phyloP scores from a whole-genome alignment of 2,888 invertebrate genomes.

The Tetranychus piercei region DNA sequence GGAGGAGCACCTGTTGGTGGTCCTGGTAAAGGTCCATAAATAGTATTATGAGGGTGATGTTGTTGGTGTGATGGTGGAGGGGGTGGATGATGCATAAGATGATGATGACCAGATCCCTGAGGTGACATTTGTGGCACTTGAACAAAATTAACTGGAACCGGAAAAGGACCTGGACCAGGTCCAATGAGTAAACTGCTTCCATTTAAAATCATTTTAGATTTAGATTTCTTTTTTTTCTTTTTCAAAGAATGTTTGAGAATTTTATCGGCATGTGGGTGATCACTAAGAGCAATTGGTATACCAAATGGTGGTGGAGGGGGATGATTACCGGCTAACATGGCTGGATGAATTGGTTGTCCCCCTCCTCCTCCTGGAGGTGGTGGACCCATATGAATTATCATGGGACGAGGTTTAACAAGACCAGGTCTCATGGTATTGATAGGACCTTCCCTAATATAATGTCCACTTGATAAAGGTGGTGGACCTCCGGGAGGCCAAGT shows the following conservation, averaged over 20 bases:
- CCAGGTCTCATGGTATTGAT: conserved; percentile 9
- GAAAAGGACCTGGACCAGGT: neutral
- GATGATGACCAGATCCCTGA: conserved; percentile 9
- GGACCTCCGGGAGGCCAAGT: conserved; percentile 41
- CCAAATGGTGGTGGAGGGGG: conserved; percentile 12
- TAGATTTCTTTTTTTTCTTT: conserved; percentile 11
- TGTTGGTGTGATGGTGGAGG: neutral
- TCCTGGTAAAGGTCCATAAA: neutral
- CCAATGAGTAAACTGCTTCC: neutral
- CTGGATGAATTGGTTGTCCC: neutral
- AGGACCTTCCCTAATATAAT: conserved; percentile 6
- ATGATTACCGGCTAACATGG: conserved; percentile 8
- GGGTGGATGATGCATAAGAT: neutral
- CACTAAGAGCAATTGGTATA: conserved; percentile 8
- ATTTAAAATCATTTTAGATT: neutral
- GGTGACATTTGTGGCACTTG: conserved; percentile 10
- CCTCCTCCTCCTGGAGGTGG: conserved; percentile 7
- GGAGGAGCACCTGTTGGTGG: conserved; percentile 11
- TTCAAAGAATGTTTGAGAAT: conserved; percentile 6
- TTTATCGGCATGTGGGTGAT: conserved; percentile 8
- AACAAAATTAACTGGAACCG: conserved; percentile 8
- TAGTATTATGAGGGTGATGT: neutral
- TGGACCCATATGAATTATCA: conserved; percentile 3
- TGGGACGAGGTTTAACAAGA: neutral
- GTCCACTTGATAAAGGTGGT: conserved; percentile 18